Evolutionary conservation across 2,113 vertebrate genomes (phyloP), one percentile per base, ranked within the genome.

Genomic region (Ardeotis arabs): DNA sequence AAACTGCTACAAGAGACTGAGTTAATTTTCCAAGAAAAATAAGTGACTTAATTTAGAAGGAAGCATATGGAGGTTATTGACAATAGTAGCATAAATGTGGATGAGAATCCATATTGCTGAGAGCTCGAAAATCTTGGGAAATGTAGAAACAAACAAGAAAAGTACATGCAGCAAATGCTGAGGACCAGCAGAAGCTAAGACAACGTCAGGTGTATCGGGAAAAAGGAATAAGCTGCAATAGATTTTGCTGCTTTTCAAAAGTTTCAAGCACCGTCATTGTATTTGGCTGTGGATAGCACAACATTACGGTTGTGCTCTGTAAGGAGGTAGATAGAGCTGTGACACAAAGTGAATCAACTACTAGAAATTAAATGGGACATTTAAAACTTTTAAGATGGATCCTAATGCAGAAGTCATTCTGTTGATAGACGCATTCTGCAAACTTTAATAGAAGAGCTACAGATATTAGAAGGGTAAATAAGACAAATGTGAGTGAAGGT

Each of bases 21-120:
- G 35, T 47, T 89, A 75, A 78, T 95, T 95, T 95, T 92, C 16
- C 55, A 93, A 84, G 80, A 52, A 67, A 90, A 92, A 88, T 8
- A 70, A 75, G 56, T 94, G 52, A 84, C 21, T 86, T 44, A 78
- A 24, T 89, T 94, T 33, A 72, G 68, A 70, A 67, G 33, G 23
- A 89, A 95, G 9, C 52, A 84, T 87, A 84, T 76, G 47, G 66
- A 92, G 16, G 23, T 67, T 94, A 60, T 15, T 86, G n/a, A 78
- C 5, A 0, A 58, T 53, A 69, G 50, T 16, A 84, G 25, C 44
- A 62, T 70, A 83, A 77, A 84, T 15, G 1, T 47, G 45, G 9
- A 62, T 8, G 2, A 77, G n/a, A 90, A 88, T 66, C 14, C 1
- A 0, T 81, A 64, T 39, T 89, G 12, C 16, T 84, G 10, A 81